Percentiles rank a stretch among this genome's conserved stretches.
Evolutionary conservation across 2,888 invertebrate species (phyloP).

Genomic region (Nasonovia ribisnigri): DNA sequence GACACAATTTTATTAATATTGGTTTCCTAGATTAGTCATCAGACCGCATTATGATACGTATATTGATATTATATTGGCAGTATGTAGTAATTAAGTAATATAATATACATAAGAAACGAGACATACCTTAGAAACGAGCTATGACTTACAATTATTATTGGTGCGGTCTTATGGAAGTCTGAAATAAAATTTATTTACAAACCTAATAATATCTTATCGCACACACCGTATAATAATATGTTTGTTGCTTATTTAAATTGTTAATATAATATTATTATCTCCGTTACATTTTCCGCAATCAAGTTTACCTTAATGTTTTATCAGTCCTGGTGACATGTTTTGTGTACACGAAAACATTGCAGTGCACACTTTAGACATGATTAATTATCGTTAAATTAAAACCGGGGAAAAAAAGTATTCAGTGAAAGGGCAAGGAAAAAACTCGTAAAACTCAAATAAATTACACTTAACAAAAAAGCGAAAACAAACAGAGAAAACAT

Average conservation of each 20-base stretch:
- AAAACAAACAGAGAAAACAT: constrained; percentile 39
- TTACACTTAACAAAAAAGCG: constrained; percentile 34
- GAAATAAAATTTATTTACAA: neutral
- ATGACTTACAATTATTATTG: neutral
- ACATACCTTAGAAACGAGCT: neutral
- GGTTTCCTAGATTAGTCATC: neutral
- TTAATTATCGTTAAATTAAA: constrained; percentile 48
- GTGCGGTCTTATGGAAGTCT: neutral
- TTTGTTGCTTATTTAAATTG: neutral
- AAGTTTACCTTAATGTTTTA: neutral
- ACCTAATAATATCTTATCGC: neutral
- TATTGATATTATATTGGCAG: neutral
- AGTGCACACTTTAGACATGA: constrained; percentile 11
- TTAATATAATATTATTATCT: neutral
- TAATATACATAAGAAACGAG: neutral
- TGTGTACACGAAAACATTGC: constrained; percentile 10
- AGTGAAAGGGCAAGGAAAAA: neutral
- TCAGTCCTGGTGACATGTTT: constrained; percentile 7
- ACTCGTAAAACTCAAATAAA: constrained; percentile 41
- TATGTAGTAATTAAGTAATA: neutral
- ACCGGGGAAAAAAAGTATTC: neutral
- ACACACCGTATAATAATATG: neutral
- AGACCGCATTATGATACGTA: neutral
- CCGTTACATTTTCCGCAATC: neutral
- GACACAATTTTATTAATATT: neutral